Evolutionary conservation across 2,888 invertebrate species (phyloP), one percentile per base, ranked within the genome.

Genomic region (Homarus gammarus): DNA sequence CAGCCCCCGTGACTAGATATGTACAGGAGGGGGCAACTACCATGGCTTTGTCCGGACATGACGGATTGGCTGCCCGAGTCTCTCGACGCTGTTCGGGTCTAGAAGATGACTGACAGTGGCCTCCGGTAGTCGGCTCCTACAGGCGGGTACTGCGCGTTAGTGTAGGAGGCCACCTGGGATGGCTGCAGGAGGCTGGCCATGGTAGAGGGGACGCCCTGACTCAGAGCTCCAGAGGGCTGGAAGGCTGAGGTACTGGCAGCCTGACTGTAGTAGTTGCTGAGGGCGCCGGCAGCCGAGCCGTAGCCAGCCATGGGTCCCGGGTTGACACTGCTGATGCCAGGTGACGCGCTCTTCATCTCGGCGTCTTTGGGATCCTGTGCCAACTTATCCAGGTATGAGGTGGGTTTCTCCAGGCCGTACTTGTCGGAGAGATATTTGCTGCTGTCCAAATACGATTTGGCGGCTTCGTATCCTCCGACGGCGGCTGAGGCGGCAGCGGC

Each of bases 321-420:
- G 40, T 64, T 77, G 44, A 75, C 64, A 27, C 44, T 73, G 31
- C 73, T 61, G 1, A 79, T 51, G 12, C 87, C 83, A 1, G 91
- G 91, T 38, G 89, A 89, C 31, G 89, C 85, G 72, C 91, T 91
- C 88, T 91, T 91, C 91, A 91, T 91, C 81, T 91, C 91, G 6
- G 89, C 70, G 36, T 91, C 91, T 72, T 91, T 91, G 27, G 87
- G 88, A 22, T 91, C 91, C 68, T 90, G 90, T 2, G 88, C 61
- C 27, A 87, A 33, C 75, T 91, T 91, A 15, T 88, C 90, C 27
- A 89, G 77, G 73, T 90, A 91, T 1, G 90, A 84, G 44, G 86
- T 68, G 18, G 90, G 88, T 44, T 87, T 87, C 77, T 87, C 87
- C 68, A 89, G 68, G 2, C 85, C 86, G 44, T 90, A 90, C 81